Percentiles rank a stretch among this genome's conserved stretches.
Evolutionary conservation across 2,797 vertebrate genomes (phyloP).

Genomic region (Tadarida brasiliensis): DNA sequence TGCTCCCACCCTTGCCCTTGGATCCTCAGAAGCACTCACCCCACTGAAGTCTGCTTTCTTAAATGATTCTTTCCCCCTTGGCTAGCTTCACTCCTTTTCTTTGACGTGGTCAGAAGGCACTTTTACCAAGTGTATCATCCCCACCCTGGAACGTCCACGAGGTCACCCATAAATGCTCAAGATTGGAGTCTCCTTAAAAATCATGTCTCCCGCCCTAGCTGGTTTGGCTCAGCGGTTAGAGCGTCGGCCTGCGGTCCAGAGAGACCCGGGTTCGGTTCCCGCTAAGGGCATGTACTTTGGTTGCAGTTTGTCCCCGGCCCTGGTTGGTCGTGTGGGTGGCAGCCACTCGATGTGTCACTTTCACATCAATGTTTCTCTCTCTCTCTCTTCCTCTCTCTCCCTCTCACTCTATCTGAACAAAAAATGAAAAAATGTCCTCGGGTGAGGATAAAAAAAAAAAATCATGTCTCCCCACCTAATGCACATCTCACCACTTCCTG

Average conservation of each 20-base stretch:
- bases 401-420: too few relatives aligned
- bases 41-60: constrained; percentile 22
- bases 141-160: background rate
- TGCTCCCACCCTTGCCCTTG: background rate
- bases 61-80: background rate
- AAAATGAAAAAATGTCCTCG: too few relatives aligned
- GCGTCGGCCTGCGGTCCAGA: too few relatives aligned
- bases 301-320: too few relatives aligned
- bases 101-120: background rate
- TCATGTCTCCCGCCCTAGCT: fast-evolving
- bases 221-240: too few relatives aligned
- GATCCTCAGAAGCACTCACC: background rate
- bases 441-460: too few relatives aligned
- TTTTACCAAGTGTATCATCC: background rate
- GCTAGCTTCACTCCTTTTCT: background rate
- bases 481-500: background rate
- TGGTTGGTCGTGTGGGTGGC: too few relatives aligned
- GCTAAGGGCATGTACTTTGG: too few relatives aligned
- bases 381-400: too few relatives aligned
- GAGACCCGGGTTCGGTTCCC: too few relatives aligned
- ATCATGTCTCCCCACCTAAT: fast-evolving
- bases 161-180: background rate
- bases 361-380: too few relatives aligned
- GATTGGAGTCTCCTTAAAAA: background rate
- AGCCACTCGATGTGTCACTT: too few relatives aligned